Conservation (phyloP, 1,140 invertebrate species). For the Pteromalus puparum region DNA sequence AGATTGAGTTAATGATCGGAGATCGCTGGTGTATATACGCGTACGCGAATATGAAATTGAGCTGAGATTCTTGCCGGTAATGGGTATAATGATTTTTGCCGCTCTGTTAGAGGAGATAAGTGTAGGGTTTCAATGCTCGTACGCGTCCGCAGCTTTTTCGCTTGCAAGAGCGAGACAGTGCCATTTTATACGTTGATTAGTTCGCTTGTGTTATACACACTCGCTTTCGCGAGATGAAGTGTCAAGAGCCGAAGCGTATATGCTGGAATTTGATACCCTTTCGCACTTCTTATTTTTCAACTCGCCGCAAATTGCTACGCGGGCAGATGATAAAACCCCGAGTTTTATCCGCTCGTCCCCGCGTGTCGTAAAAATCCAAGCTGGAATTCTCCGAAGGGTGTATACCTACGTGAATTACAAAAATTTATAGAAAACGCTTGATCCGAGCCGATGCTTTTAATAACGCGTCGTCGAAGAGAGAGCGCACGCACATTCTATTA, state of each 20-base stretch:
- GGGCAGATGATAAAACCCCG: neutral
- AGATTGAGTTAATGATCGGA: conserved; percentile 25
- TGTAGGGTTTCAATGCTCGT: conserved; percentile 18
- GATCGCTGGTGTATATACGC: neutral
- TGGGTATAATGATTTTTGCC: neutral
- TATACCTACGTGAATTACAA: too few species aligned
- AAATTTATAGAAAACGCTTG: too few species aligned
- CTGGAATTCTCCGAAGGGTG: too few species aligned
- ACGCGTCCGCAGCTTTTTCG: neutral
- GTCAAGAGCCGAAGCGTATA: neutral
- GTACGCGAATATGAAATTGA: neutral
- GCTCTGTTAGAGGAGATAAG: conserved; percentile 3
- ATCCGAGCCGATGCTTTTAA: too few species aligned
- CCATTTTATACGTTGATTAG: neutral
- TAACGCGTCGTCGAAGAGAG: too few species aligned
- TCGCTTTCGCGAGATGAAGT: neutral
- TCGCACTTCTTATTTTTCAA: neutral
- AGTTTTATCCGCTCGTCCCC: neutral
- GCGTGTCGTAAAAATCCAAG: too few species aligned
- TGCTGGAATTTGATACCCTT: neutral
- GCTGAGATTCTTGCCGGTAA: conserved; percentile 26
- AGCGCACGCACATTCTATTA: too few species aligned
- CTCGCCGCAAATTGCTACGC: neutral
- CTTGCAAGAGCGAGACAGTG: neutral
- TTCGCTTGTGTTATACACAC: neutral